phyloP scores from a whole-genome alignment of 1,140 invertebrate species.

The Bombus cullumanus region DNA sequence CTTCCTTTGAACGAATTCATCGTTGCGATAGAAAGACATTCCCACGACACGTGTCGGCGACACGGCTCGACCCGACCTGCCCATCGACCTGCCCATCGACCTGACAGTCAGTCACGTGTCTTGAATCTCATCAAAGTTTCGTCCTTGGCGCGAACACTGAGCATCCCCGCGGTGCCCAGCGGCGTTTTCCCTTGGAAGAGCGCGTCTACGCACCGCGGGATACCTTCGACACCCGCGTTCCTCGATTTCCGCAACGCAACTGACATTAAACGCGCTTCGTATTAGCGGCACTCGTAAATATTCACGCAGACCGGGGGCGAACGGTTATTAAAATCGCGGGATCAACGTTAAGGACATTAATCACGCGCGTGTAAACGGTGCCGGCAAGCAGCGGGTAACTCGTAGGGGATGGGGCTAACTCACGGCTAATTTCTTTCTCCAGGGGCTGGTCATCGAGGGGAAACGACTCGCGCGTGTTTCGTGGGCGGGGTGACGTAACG shows the following conservation, averaged over 20 bases:
- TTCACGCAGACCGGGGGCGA: slow-evolving; percentile 9
- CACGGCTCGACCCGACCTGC: slow-evolving; percentile 38
- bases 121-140: slow-evolving; percentile 66
- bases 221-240: slow-evolving; percentile 40
- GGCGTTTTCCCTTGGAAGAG: neutral
- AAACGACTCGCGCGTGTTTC: neutral
- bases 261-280: slow-evolving; percentile 36
- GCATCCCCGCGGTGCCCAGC: slow-evolving; percentile 32
- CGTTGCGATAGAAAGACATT: slow-evolving; percentile 46
- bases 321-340: slow-evolving; percentile 72
- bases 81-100: neutral
- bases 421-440: slow-evolving; percentile 64
- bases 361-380: slow-evolving; percentile 68
- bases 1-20: slow-evolving; percentile 36
- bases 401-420: slow-evolving; percentile 44
- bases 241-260: neutral
- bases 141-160: slow-evolving; percentile 54
- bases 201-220: slow-evolving; percentile 30
- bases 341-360: slow-evolving; percentile 66
- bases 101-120: slow-evolving; percentile 59
- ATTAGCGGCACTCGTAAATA: slow-evolving; percentile 56
- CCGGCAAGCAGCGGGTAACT: no score
- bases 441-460: slow-evolving; percentile 27
- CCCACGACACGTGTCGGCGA: slow-evolving; percentile 56
- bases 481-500: neutral